A percentile compares a stretch with the other conserved stretches of the same genome.
phyloP scores from a whole-genome alignment of 2,113 vertebrate species.

The Cichladusa arquata region DNA sequence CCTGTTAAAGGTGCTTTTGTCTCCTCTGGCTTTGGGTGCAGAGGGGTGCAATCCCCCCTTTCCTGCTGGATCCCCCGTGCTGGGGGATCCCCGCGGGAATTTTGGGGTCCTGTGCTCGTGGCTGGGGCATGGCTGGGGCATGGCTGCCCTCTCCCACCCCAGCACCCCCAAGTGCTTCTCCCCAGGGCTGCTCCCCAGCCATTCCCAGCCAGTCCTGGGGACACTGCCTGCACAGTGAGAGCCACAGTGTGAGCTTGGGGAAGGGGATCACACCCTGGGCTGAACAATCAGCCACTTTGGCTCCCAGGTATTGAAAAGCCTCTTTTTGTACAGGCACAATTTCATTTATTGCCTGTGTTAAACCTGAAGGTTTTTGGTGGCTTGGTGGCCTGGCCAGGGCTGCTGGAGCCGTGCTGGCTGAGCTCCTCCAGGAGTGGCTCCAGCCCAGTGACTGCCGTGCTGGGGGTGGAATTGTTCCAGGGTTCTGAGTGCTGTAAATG shows the following conservation, averaged over 20 bases:
- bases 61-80: not conserved
- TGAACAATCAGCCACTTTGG: no score
- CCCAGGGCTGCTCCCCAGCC: not conserved
- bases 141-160: not conserved
- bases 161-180: not conserved
- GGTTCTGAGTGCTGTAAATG: not conserved
- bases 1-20: not conserved
- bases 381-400: not conserved
- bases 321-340: not conserved
- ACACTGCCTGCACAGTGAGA: no score
- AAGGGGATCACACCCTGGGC: no score
- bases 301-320: not conserved
- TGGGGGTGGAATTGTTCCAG: accelerated
- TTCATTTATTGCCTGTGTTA: accelerated
- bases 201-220: no score
- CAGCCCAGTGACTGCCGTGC: accelerated
- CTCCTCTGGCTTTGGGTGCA: not conserved
- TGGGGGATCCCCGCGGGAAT: not conserved
- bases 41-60: not conserved
- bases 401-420: accelerated
- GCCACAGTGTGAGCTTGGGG: no score
- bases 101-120: not conserved
- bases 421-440: accelerated
- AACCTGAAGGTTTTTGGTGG: not conserved
- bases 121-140: not conserved